A percentile compares a stretch with the other conserved stretches of the same genome.
Conservation (phyloP, 2,888 invertebrate genomes). For the Hartigia nigra region DNA sequence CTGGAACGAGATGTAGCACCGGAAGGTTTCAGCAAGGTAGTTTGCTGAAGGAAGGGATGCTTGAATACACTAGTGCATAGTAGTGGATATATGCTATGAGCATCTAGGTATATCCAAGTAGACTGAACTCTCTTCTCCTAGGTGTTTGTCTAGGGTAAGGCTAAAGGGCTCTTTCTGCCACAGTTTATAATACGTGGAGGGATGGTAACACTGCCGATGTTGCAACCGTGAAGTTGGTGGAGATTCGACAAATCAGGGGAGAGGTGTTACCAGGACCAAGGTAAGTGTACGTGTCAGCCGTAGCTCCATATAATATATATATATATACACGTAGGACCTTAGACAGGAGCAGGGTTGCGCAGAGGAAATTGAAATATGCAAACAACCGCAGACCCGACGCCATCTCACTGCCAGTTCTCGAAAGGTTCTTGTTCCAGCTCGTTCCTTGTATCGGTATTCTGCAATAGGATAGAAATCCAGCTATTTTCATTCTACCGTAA, state of each 20-base stretch:
- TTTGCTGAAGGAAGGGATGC: constrained; percentile 7
- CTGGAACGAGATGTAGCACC: neutral
- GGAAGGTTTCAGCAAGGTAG: constrained; percentile 3
- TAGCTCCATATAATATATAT: neutral
- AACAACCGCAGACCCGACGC: constrained; percentile 51
- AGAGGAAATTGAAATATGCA: constrained; percentile 59
- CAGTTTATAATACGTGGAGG: neutral
- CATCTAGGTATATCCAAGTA: neutral
- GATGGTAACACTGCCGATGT: constrained; percentile 8
- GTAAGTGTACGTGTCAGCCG: neutral
- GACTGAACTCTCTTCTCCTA: neutral
- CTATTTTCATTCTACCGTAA: neutral
- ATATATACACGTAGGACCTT: neutral
- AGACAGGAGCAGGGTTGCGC: constrained; percentile 35
- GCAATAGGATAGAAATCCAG: neutral
- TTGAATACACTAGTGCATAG: neutral
- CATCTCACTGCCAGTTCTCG: constrained; percentile 22
- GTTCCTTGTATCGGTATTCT: constrained; percentile 38
- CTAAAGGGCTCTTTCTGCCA: neutral
- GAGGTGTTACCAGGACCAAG: neutral
- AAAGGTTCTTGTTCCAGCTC: constrained; percentile 30
- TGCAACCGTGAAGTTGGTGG: constrained; percentile 4
- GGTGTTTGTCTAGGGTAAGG: neutral
- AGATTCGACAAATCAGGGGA: neutral
- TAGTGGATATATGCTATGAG: neutral